These are phyloP conservation scores for Heliothis virescens DNA, from an alignment of 1,140 invertebrate species.

Conservation along the genomic window DNA sequence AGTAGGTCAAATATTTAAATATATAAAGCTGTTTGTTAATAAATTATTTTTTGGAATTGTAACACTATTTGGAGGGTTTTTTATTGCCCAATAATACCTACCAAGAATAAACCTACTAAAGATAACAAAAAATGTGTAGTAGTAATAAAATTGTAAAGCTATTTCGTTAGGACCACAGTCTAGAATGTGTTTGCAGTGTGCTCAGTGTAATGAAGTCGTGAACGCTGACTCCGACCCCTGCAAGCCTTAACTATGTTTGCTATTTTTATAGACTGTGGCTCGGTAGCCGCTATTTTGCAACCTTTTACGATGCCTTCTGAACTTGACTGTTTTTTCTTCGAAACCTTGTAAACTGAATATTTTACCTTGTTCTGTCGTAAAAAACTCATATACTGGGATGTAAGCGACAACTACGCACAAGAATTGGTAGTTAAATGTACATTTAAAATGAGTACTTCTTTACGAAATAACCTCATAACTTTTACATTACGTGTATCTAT, in stretches of 20 bases:
- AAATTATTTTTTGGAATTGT: too few species aligned
- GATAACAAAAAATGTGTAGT: neutral
- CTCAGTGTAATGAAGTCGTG: conserved; percentile 65
- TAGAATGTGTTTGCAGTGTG: conserved; percentile 39
- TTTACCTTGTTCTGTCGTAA: conserved; percentile 25
- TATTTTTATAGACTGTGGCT: conserved; percentile 52
- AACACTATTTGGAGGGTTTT: too few species aligned
- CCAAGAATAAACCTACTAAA: too few species aligned
- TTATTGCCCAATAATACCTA: too few species aligned
- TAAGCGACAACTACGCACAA: conserved; percentile 7
- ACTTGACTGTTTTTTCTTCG: neutral
- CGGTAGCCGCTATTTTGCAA: conserved; percentile 45
- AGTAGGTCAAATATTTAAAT: too few species aligned
- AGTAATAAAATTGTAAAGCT: neutral
- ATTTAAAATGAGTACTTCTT: neutral
- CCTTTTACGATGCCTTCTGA: conserved; percentile 17
- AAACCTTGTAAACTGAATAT: conserved; percentile 18
- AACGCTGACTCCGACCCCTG: conserved; percentile 48
- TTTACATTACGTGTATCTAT: too few species aligned
- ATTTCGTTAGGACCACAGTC: conserved; percentile 3
- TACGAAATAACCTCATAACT: too few species aligned
- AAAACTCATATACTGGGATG: neutral
- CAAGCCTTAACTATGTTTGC: conserved; percentile 65
- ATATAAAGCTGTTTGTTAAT: too few species aligned
- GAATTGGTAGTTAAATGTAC: neutral